phyloP scores from a whole-genome alignment of 2,113 vertebrate species.

The Hydropotes inermis region DNA sequence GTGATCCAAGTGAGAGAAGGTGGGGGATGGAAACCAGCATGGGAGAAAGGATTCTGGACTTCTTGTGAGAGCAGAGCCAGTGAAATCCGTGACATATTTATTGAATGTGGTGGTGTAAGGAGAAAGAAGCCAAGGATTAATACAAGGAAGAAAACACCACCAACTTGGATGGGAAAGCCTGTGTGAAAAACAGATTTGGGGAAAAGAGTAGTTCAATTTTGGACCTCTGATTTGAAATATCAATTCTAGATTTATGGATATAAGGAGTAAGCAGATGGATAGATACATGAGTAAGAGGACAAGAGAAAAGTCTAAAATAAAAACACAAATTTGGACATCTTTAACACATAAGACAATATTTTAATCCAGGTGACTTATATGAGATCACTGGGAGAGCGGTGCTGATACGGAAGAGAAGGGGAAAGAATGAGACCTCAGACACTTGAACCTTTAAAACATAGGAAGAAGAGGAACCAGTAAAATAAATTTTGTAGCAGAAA shows the following conservation, averaged over 20 bases:
- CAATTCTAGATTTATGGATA: background rate
- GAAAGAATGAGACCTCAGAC: background rate
- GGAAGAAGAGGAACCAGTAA: background rate
- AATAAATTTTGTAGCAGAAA: background rate
- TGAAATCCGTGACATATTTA: background rate
- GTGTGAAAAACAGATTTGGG: background rate
- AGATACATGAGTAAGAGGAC: background rate
- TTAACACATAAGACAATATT: background rate
- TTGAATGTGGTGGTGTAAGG: background rate
- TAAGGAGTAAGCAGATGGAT: background rate
- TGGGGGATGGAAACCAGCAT: background rate
- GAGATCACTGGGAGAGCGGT: background rate
- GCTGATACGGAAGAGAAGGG: background rate
- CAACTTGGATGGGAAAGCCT: background rate
- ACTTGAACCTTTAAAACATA: background rate
- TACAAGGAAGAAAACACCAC: background rate
- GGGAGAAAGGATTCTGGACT: background rate
- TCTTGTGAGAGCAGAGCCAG: background rate
- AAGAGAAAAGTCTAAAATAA: background rate
- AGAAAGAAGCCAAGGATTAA: background rate
- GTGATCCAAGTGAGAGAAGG: background rate
- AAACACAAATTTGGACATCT: background rate
- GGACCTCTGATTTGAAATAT: background rate
- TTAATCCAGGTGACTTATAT: background rate
- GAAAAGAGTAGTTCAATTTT: background rate